Evolutionary conservation across 2,888 invertebrate genomes (phyloP), one percentile per base, ranked within the genome.

Genomic region (Drosophila nigritarsus): DNA sequence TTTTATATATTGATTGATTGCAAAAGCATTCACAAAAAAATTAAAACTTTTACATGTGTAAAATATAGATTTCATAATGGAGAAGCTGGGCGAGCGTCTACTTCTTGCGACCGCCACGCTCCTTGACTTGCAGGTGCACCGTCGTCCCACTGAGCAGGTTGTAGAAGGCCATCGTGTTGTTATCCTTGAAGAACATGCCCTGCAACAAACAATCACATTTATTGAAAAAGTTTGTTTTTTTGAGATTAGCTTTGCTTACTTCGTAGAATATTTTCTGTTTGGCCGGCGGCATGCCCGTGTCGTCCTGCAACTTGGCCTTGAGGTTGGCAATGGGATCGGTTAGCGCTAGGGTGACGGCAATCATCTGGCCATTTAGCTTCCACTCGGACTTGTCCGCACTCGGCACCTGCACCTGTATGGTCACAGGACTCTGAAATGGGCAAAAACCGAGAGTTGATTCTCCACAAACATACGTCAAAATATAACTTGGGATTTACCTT

Each of bases 181-280:
- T 97, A 93, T 99, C 99, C 93, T 99, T 99, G 94, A 99, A 97
- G 94, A 99, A 99, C 94, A 99, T 95, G 40, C 99, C 99, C 97
- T 99, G 93, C 27, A 95, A 94, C 18, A 24, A 1, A 4, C 11
- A 15, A 51, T 1, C 2, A 11, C 1, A 40, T 15, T 3, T n/a
- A 9, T 24, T 40, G 8, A 18, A 30, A 7, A 0, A 38, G 4
- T 11, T 32, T 38, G 24, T 9, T 4, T 50, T 50, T 5, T 18
- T 18, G 0, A 2, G 4, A 36, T 3, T 9, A n/a, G 9, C 9
- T 9, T 4, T 32, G 36, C 69, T 92, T 93, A 97, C 98, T 94
- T 99, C 99, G 90, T 97, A 97, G 83, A 98, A 97, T 78, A 99
- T 94, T 93, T 99, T 99, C 94, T 99, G 99, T 93, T 99, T 99